Evolutionary conservation across 2,113 vertebrate species (phyloP).

Genomic region (Tupaia chinensis): DNA sequence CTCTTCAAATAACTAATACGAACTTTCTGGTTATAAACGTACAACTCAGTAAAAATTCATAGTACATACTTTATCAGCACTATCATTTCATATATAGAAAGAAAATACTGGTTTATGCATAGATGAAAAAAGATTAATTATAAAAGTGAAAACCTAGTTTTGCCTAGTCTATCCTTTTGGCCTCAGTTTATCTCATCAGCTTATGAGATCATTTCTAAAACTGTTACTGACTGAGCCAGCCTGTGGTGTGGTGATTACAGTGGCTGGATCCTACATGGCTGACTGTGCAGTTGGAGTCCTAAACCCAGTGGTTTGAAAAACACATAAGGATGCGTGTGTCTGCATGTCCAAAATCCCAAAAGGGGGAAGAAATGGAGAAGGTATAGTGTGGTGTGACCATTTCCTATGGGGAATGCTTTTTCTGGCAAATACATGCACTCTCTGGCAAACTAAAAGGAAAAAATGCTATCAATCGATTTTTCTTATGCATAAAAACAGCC

Average conservation of each 20-base stretch:
- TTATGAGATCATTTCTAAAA: conserved; percentile 15
- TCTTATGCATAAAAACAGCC: background rate
- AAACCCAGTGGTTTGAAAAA: too few relatives aligned
- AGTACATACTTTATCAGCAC: background rate
- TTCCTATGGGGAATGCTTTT: too few relatives aligned
- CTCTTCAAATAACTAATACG: background rate
- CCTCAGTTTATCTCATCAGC: conserved; percentile 5
- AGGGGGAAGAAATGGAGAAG: too few relatives aligned
- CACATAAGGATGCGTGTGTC: too few relatives aligned
- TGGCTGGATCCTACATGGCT: too few relatives aligned
- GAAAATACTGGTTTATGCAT: background rate
- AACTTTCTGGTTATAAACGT: background rate
- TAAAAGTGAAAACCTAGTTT: background rate
- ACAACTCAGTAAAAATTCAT: background rate
- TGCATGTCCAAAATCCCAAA: too few relatives aligned
- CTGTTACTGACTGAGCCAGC: too few relatives aligned
- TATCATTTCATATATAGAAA: conserved; percentile 22
- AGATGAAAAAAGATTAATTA: background rate
- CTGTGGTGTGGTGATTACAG: too few relatives aligned
- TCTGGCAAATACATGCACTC: too few relatives aligned
- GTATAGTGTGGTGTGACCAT: too few relatives aligned
- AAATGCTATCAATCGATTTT: conserved; percentile 7
- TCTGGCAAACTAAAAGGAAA: too few relatives aligned
- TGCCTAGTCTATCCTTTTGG: background rate
- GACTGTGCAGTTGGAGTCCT: too few relatives aligned